These are phyloP conservation scores for Notechis scutatus DNA, from an alignment of 2,113 vertebrate genomes.

Conservation along the genomic window DNA sequence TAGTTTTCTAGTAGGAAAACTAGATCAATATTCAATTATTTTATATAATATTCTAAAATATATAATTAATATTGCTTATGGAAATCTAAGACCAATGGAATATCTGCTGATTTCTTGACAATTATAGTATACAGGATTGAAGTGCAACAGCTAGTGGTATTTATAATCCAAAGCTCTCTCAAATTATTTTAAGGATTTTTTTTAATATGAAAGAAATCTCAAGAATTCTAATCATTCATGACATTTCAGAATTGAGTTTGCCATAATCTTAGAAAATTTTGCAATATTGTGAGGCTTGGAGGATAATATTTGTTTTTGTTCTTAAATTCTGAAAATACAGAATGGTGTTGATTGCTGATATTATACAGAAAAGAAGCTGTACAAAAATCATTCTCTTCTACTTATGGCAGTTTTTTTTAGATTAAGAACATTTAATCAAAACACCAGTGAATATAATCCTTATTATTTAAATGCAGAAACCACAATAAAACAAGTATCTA, in stretches of 20 bases:
- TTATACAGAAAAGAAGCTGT: neutral
- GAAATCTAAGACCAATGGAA: neutral
- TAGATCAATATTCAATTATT: neutral
- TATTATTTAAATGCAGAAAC: neutral
- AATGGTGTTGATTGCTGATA: neutral
- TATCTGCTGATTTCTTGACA: neutral
- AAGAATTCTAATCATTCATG: neutral
- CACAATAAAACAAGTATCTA: constrained; percentile 14
- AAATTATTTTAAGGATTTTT: neutral
- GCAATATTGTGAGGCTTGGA: neutral
- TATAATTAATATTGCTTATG: neutral
- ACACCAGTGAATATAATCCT: neutral
- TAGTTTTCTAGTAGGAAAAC: neutral
- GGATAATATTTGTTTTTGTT: neutral
- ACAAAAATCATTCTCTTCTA: neutral
- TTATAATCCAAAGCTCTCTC: neutral
- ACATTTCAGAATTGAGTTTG: neutral
- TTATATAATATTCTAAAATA: neutral
- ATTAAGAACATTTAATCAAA: neutral
- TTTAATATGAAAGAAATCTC: neutral
- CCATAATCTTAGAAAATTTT: neutral
- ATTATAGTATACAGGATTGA: neutral
- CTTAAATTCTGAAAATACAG: neutral
- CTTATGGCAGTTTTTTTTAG: neutral
- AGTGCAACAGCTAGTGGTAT: neutral